Percentiles rank a stretch among this genome's conserved stretches.
Evolutionary conservation across 2,113 vertebrate genomes (phyloP).

Genomic region (Toxotes jaculatrix): DNA sequence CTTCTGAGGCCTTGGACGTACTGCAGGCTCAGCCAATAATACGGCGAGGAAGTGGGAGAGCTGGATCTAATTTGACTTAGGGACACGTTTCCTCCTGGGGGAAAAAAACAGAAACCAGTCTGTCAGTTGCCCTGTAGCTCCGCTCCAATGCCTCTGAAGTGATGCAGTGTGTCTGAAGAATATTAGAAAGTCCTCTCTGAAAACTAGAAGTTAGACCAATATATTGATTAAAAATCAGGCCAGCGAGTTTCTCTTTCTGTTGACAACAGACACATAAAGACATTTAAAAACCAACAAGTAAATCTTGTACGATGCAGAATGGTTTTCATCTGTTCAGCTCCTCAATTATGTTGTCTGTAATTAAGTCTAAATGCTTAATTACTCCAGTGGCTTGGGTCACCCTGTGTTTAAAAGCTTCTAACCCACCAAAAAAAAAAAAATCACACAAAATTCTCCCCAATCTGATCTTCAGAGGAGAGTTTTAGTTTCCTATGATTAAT

Average conservation of each 20-base stretch:
- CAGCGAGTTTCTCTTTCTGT: background rate
- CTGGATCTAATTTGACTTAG: constrained; percentile 56
- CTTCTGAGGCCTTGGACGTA: constrained; percentile 46
- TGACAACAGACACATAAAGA: background rate
- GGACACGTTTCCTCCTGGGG: constrained; percentile 41
- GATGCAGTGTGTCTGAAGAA: constrained; percentile 17
- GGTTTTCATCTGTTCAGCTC: constrained; percentile 10
- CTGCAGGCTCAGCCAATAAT: constrained; percentile 19
- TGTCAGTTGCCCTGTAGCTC: constrained; percentile 30
- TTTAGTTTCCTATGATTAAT: background rate
- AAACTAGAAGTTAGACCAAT: background rate
- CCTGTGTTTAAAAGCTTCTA: background rate
- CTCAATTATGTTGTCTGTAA: constrained; percentile 18
- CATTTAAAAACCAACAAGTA: constrained; percentile 13
- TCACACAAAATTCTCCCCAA: background rate
- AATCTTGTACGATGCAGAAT: background rate
- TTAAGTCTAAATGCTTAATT: constrained; percentile 31
- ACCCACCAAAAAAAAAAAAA: background rate
- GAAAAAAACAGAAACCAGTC: constrained; percentile 32
- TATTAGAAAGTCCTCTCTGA: constrained; percentile 16
- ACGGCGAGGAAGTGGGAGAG: background rate
- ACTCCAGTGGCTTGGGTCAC: background rate
- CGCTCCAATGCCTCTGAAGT: constrained; percentile 20
- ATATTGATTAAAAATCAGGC: background rate
- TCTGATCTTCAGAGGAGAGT: background rate